phyloP scores from a whole-genome alignment of 2,113 vertebrate genomes.

The Riparia riparia region DNA sequence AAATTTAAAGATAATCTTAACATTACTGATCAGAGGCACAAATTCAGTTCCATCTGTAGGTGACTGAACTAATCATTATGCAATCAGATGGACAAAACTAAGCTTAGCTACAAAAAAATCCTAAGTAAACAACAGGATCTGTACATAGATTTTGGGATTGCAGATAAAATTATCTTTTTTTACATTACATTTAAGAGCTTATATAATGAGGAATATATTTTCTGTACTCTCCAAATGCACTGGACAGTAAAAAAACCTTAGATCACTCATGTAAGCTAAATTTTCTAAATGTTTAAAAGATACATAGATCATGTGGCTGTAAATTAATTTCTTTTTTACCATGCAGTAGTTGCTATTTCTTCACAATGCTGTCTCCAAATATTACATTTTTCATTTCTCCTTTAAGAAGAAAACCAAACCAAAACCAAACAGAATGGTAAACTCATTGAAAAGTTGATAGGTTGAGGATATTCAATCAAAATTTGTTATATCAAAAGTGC shows the following conservation, averaged over 20 bases:
- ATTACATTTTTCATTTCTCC: background rate
- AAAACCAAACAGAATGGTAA: background rate
- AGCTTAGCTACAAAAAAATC: background rate
- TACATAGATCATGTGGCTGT: background rate
- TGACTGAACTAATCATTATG: background rate
- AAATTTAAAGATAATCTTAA: background rate
- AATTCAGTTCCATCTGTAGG: background rate
- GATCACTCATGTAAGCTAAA: background rate
- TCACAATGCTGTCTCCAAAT: background rate
- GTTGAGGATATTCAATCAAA: conserved; percentile 5
- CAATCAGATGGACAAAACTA: background rate
- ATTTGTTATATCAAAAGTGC: background rate
- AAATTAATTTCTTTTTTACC: background rate
- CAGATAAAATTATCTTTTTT: background rate
- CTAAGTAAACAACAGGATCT: background rate
- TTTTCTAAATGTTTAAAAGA: background rate
- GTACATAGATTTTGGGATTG: background rate
- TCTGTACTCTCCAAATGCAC: background rate
- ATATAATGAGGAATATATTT: background rate
- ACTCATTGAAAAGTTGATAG: background rate
- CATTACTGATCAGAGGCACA: background rate
- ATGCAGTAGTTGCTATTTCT: background rate
- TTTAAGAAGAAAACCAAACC: background rate
- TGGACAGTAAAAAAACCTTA: background rate
- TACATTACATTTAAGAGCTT: background rate